Base-by-base conservation (phyloP, 2,797 vertebrate genomes). In the Notolepis coatsorum region DNA sequence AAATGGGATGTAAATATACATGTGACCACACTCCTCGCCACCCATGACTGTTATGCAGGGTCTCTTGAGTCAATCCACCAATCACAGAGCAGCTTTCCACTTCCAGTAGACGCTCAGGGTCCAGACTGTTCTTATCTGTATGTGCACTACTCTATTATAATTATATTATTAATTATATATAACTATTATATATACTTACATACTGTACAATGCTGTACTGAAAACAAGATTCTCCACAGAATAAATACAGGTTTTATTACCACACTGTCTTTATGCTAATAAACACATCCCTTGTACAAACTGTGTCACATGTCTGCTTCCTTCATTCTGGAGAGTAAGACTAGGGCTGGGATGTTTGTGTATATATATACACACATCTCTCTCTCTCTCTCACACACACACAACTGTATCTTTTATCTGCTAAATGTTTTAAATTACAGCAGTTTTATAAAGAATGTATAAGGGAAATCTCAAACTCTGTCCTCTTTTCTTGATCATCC, bases 51-150 rank as follows among this genome's bases (percentile, higher is more conserved):
- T n/a, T n/a, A n/a, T 37, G 33, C 5, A 37, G 33, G 33, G 51
- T 59, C 35, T 56, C 23, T n/a, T 47, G 45, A n/a, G 45, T 47
- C 45, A 35, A 31, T 64, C 33, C 17, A 33, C 64, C 57, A 46
- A n/a, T 57, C 43, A 48, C 33, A 35, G 25, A 68, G 30, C 3
- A 67, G 24, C 27, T 70, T 79, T 77, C 64, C 30, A 77, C 50
- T 55, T 58, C 25, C 73, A 68, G 57, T 59, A 61, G 37, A 82
- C 51, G 83, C 86, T 86, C 86, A 87, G 86, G 89, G 84, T 68
- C 79, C 61, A 78, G 79, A 88, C 81, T 88, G 85, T 86, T 80
- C 79, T 73, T 49, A 70, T 73, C 39, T 71, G 60, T 53, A 81
- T 75, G 52, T 83, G 72, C 80, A 86, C 70, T 82, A 86, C 70